Base-by-base conservation (phyloP, 2,888 invertebrate genomes). In the Timema cristinae region DNA sequence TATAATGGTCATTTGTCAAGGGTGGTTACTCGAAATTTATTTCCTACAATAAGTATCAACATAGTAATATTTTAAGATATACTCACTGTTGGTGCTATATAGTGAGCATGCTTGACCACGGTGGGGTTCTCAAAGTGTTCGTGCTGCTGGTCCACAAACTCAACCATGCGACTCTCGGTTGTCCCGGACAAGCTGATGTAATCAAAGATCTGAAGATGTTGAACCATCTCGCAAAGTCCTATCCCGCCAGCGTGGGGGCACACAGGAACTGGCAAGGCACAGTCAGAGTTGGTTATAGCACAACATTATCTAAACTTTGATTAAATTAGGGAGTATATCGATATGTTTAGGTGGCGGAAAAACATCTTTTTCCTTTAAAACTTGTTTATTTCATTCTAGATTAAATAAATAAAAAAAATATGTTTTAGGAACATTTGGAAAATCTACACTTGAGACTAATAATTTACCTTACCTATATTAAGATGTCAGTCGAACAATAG, bases 191-290 rank as follows among this genome's bases (percentile, higher is more conserved):
- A 81, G 69, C 88, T 86, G 5, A 92, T 86, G 82, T 87, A 95
- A 82, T 96, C 95, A 91, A 94, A 95, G 83, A 91, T 89, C 82
- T 95, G 93, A 66, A 96, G 84, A 83, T 97, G 96, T 78, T 95
- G 95, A 2, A 96, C 94, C 90, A 95, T 92, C 84, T 96, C 96
- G 79, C 96, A 96, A 5, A 97, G 86, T 5, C 95, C 96, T 10
- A 96, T 91, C 8, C 96, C 97, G n/a, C 96, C 97, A 73, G 95
- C 95, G 84, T 97, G 96, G 0, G 97, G 96, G 80, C 95, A 95
- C 2, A 97, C 94, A 79, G 94, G 94, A 15, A 95, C 95, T 95
- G 81, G 47, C 84, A 69, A 6, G 49, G 54, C 0, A 49, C 4
- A 13, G 16, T 63, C 47, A 32, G 10, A 59, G 15, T n/a, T 32